Percentiles rank a stretch among this genome's conserved stretches.
Evolutionary conservation across 1,140 invertebrate genomes (phyloP).

Genomic region (Frieseomelitta varia): DNA sequence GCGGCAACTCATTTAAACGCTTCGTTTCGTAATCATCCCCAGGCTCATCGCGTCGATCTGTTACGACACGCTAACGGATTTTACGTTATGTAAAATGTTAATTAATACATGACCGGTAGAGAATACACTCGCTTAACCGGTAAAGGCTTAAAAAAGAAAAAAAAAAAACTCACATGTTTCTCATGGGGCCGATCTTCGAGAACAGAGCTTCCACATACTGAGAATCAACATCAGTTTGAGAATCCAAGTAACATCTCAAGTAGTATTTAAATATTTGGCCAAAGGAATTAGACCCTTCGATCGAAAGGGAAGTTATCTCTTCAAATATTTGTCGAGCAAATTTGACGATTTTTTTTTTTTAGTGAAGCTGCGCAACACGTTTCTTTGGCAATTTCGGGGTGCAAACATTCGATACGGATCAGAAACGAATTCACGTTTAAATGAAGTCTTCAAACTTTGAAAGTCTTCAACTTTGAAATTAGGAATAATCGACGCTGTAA

Average conservation of each 20-base stretch:
- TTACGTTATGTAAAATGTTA: constrained; percentile 49
- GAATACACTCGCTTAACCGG: not conserved
- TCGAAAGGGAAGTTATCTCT: not conserved
- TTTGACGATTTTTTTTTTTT: not conserved
- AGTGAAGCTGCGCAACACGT: no score
- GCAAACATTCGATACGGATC: not conserved
- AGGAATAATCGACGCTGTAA: not conserved
- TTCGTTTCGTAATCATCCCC: constrained; percentile 22
- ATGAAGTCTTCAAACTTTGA: no score
- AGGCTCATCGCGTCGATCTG: not conserved
- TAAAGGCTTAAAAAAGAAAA: not conserved
- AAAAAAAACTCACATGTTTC: not conserved
- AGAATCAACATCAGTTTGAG: not conserved
- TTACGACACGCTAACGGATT: constrained; percentile 42
- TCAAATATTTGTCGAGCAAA: constrained; percentile 31
- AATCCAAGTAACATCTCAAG: not conserved
- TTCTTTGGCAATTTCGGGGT: not conserved
- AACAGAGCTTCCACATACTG: not conserved
- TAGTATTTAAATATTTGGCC: not conserved
- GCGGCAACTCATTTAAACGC: not conserved
- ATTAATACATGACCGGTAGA: constrained; percentile 13
- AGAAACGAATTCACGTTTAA: not conserved
- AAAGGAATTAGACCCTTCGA: constrained; percentile 2
- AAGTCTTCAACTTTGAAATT: not conserved
- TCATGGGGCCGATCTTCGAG: not conserved